Percentiles rank a stretch among this genome's conserved stretches.
Conservation (phyloP, 2,797 vertebrate species). For the Alcedo atthis region DNA sequence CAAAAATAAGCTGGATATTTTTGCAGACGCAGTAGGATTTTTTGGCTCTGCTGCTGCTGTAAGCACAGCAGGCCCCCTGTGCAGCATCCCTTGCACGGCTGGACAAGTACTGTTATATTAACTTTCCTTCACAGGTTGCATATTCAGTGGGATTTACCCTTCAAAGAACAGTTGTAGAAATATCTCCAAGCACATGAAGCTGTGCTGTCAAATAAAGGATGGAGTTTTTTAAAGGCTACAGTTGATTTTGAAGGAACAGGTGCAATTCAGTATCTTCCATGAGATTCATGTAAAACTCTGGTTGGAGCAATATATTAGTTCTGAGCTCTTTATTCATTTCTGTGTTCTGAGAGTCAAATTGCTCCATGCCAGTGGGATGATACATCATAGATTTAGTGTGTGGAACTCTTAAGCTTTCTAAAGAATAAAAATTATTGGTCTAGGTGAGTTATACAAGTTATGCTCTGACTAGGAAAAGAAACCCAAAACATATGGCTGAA, state of each 20-base stretch:
- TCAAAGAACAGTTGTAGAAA: background rate
- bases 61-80: background rate
- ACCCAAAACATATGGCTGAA: background rate
- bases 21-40: background rate
- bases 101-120: background rate
- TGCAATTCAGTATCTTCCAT: background rate
- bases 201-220: background rate
- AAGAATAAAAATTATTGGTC: background rate
- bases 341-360: background rate
- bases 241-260: background rate
- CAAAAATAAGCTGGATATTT: constrained; percentile 20
- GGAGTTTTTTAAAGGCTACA: background rate
- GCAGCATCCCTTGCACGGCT: background rate
- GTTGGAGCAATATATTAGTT: background rate
- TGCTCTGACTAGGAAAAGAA: background rate
- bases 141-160: background rate
- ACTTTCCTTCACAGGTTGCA: background rate
- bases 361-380: background rate
- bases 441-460: background rate
- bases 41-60: background rate
- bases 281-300: background rate
- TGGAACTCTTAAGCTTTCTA: background rate
- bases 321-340: background rate
- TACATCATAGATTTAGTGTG: background rate
- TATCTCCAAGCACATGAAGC: background rate